A percentile compares a stretch with the other conserved stretches of the same genome.
Conservation (phyloP, 2,113 vertebrate genomes). For the Tricholaema leucomelas region DNA sequence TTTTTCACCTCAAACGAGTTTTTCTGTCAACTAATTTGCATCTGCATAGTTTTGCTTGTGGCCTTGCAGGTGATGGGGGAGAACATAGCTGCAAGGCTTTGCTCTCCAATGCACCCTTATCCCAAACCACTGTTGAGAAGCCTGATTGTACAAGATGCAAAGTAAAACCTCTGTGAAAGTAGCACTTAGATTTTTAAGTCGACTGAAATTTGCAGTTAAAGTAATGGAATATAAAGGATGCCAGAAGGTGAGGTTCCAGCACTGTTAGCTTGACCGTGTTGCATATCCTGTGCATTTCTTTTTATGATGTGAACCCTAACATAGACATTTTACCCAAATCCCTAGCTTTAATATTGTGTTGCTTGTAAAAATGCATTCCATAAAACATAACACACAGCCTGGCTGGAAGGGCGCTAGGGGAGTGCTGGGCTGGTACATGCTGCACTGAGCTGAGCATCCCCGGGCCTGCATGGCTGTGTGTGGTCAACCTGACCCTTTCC, state of each 20-base stretch:
- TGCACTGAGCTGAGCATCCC: background rate
- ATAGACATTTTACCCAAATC: background rate
- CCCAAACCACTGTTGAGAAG: background rate
- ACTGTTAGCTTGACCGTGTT: background rate
- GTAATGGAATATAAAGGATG: background rate
- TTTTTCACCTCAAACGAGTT: constrained; percentile 47
- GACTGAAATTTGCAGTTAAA: background rate
- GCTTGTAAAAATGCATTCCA: background rate
- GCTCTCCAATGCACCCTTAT: background rate
- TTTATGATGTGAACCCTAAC: background rate
- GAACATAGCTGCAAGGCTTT: background rate
- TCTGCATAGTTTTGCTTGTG: constrained; percentile 1
- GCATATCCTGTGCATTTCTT: background rate
- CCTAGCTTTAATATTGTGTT: background rate
- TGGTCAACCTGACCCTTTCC: background rate
- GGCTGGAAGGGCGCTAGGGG: background rate
- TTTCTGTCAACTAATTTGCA: constrained; percentile 30
- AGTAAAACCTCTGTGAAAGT: background rate
- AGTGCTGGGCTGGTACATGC: rapidly evolving
- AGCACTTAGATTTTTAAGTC: background rate
- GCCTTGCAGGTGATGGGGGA: constrained; percentile 21
- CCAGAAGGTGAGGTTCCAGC: background rate
- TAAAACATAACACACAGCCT: rapidly evolving
- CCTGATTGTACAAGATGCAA: background rate
- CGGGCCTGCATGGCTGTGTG: rapidly evolving